Base-by-base conservation (phyloP, 1,140 invertebrate species). In the Portunus trituberculatus region DNA sequence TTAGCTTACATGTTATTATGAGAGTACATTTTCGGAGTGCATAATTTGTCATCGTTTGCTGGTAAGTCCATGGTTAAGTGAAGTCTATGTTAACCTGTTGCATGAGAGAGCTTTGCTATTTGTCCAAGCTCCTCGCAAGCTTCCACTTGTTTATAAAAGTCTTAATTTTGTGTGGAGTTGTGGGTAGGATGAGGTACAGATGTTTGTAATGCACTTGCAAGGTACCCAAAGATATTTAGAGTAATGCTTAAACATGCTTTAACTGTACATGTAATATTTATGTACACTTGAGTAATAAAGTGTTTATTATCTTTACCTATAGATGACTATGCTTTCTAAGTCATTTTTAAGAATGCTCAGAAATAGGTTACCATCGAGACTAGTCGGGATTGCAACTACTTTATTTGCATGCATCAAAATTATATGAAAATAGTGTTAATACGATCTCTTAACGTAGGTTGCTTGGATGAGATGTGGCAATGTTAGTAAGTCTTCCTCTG, bases 261-360 rank as follows among this genome's bases (percentile, higher is more conserved):
- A 86, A 92, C 46, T 95, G 91, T 95, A 90, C 88, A 91, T 94
- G 84, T 95, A 87, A 92, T 95, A 95, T 95, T 95, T 95, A 95
- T 95, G 94, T 95, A 95, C 86, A 92, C 94, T 95, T 87, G 52
- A 88, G 84, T 87, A 95, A 95, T 95, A 95, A 95, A 95, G 94
- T 95, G 94, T 95, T 95, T 95, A 95, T 93, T 88, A 95, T 93
- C 94, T 95, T 95, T 95, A 95, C 91, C 89, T 92, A 93, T 14
- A 91, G n/a, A 39, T 86, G 52, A 28, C 14, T 93, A 91, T 91
- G 67, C 45, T 20, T 59, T 59, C 52, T 4, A 12, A 59, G 52
- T 59, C 3, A 39, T 39, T 39, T 39, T 2, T 39, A 39, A 39
- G 39, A 39, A 39, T 39, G 1, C 6, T 39, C 39, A 39, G 39